Evolutionary conservation across 53 echinoderm and acorn worm species (phyloP), one percentile per base, ranked within the genome.

Genomic region (Patiria pectinifera): DNA sequence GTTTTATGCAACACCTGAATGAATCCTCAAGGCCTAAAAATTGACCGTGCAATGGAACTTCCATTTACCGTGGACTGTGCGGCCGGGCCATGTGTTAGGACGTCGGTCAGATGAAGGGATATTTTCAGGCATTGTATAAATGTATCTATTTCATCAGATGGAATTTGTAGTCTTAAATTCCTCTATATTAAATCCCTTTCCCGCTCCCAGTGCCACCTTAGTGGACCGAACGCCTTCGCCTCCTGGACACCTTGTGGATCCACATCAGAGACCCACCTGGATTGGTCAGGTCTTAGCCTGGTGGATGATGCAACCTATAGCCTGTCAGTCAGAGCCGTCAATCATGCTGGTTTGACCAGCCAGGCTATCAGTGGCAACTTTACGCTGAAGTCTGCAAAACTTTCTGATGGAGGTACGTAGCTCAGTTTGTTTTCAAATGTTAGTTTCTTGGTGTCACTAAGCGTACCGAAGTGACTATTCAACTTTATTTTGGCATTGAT

Each of bases 271-370:
- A 63, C 76, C n/a, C 61, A 74, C 45, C 66, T 69, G 14, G 86
- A 80, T 77, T 92, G 85, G 63, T 78, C 71, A 63, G 92, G 80
- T 11, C 83, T 92, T 13, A 47, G 66, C 74, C 49, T 92, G 18
- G 35, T 11, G 18, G 85, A 85, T 18, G 92, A 80, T 18, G 80
- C 61, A 14, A 49, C 61, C 1, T 92, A 86, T 86, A 77, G 62
- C 43, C 15, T 92, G 62, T 78, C 85, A 2, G 80, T 93, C 24
- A 82, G 89, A 89, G 93, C 93, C 16, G 48, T 93, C 47, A 93
- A 93, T 62, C 83, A 83, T 84, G 93, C 78, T 14, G 86, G 80
- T 47, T 25, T 93, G 25, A 21, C n/a, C 35, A 93, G 93, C 76
- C 43, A 70, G 49, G 44, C 62, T 84, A 62, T 89, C 26, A 59